These are phyloP conservation scores for Tiliacea aurago DNA, from an alignment of 2,888 invertebrate genomes.

Conservation along the genomic window DNA sequence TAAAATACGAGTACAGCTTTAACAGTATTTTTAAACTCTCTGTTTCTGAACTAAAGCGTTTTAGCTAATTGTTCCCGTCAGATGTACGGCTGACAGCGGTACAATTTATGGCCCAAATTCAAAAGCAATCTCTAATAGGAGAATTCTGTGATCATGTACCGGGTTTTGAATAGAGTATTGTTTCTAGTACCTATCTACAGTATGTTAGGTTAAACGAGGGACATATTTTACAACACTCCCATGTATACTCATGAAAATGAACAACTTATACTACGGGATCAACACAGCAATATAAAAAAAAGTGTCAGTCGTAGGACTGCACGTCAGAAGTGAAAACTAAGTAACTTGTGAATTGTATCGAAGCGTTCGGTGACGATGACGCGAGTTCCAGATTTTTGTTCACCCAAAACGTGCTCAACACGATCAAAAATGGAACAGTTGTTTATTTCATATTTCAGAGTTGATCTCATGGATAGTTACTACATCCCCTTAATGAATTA, in stretches of 20 bases:
- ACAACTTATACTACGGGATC: neutral
- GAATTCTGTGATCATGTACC: slow-evolving; percentile 8
- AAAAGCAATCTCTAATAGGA: slow-evolving; percentile 31
- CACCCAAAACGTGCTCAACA: too few species aligned
- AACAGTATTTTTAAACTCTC: slow-evolving; percentile 20
- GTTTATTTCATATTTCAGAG: neutral
- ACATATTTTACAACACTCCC: neutral
- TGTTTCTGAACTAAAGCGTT: slow-evolving; percentile 38
- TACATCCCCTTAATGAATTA: too few species aligned
- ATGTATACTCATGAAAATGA: neutral
- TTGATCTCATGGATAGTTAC: neutral
- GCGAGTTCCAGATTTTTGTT: too few species aligned
- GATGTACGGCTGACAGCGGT: slow-evolving; percentile 43
- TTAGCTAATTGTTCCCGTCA: slow-evolving; percentile 52
- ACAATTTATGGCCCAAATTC: slow-evolving; percentile 42
- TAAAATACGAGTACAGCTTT: neutral
- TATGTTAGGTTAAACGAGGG: neutral
- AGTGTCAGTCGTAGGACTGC: too few species aligned
- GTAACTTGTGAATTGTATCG: too few species aligned
- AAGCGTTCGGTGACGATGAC: too few species aligned
- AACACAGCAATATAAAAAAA: too few species aligned
- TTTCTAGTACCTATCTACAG: neutral
- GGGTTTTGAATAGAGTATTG: neutral
- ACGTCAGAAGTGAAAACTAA: too few species aligned
- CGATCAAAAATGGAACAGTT: neutral